phyloP scores from a whole-genome alignment of 2,888 invertebrate genomes.

The Xestobium rufovillosum region DNA sequence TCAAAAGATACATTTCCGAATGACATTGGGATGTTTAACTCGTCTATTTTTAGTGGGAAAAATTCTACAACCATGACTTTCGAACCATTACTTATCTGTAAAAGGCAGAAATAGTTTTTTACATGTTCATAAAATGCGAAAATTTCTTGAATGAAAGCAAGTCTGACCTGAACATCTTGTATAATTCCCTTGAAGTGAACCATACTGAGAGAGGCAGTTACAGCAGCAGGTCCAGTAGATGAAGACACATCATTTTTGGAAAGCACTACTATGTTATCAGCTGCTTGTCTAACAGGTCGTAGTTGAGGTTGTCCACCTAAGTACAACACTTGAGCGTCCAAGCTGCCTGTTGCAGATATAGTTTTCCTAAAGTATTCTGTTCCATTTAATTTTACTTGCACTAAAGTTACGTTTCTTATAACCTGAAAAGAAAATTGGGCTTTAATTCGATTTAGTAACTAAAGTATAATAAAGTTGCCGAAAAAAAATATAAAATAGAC shows the following conservation, averaged over 20 bases:
- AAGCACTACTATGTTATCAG: slow-evolving; percentile 28
- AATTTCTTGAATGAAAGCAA: not conserved
- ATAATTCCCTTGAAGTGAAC: slow-evolving; percentile 81
- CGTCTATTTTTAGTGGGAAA: slow-evolving; percentile 64
- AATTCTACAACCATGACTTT: slow-evolving; percentile 77
- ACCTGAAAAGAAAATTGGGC: slow-evolving; percentile 45
- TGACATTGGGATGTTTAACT: slow-evolving; percentile 57
- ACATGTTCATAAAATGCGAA: not conserved
- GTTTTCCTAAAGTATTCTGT: slow-evolving; percentile 85
- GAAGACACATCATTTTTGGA: slow-evolving; percentile 34
- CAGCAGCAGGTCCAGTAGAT: slow-evolving; percentile 36
- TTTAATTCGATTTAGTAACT: too few relatives aligned
- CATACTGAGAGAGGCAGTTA: slow-evolving; percentile 36
- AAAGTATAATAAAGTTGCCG: too few relatives aligned
- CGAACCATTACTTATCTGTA: slow-evolving; percentile 65
- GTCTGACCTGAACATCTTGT: slow-evolving; percentile 85
- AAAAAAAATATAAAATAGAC: slow-evolving; percentile 9
- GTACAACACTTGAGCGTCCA: slow-evolving; percentile 75
- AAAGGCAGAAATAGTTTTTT: slow-evolving; percentile 14
- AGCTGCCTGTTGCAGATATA: slow-evolving; percentile 70
- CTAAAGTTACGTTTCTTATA: slow-evolving; percentile 72
- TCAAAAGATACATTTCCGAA: slow-evolving; percentile 70
- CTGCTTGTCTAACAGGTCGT: slow-evolving; percentile 44
- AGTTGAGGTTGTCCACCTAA: slow-evolving; percentile 67
- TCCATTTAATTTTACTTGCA: slow-evolving; percentile 81